phyloP scores from a whole-genome alignment of 2,113 vertebrate species.

The Aspiorhynchus laticeps region DNA sequence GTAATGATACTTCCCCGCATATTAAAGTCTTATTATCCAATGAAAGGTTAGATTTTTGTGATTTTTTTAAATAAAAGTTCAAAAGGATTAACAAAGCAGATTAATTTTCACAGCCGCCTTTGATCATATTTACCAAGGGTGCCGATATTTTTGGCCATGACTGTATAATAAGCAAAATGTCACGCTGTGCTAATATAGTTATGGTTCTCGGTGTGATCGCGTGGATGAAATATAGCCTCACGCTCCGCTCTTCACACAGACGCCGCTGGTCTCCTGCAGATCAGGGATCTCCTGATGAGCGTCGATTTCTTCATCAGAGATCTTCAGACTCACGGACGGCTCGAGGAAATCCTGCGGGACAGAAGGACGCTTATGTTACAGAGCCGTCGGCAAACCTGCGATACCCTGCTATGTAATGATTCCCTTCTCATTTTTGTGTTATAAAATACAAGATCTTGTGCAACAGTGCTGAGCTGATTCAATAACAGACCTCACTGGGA shows the following conservation, averaged over 20 bases:
- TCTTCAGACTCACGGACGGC: constrained; percentile 51
- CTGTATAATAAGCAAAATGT: too few species aligned
- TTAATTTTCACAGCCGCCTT: too few species aligned
- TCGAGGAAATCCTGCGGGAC: constrained; percentile 60
- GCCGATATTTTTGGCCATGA: too few species aligned
- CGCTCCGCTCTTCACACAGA: constrained; percentile 60
- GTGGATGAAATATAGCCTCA: constrained; percentile 46
- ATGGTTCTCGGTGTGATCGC: background rate
- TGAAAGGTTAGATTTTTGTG: too few species aligned
- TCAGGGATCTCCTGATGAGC: constrained; percentile 58
- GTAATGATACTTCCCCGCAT: too few species aligned
- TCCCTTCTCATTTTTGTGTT: background rate
- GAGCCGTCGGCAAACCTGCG: background rate
- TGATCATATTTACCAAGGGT: too few species aligned
- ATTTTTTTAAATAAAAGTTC: too few species aligned
- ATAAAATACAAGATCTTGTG: background rate
- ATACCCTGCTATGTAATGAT: background rate
- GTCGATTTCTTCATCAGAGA: constrained; percentile 22
- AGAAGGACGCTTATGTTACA: background rate
- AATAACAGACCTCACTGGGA: background rate
- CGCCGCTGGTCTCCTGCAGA: constrained; percentile 34
- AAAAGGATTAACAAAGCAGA: too few species aligned
- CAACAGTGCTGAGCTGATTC: background rate
- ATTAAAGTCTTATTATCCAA: too few species aligned
- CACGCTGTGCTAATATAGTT: background rate